These are phyloP conservation scores for Leucoraja erinaceus DNA, from an alignment of 2,113 vertebrate genomes.

Conservation along the genomic window DNA sequence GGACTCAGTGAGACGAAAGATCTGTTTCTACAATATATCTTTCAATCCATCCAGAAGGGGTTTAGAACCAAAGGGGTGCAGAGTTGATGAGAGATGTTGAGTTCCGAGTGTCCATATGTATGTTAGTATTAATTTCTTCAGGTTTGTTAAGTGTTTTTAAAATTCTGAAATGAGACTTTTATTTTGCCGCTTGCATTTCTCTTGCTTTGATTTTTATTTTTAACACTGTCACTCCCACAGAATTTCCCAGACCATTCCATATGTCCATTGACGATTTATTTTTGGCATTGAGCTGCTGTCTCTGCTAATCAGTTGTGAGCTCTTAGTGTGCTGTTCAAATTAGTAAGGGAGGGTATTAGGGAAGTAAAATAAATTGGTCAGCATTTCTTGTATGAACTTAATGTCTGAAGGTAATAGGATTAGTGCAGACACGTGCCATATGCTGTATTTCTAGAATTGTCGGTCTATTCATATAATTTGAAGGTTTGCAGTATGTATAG, in stretches of 20 bases:
- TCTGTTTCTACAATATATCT: too few species aligned
- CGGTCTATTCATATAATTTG: not conserved
- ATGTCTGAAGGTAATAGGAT: not conserved
- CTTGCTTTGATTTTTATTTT: not conserved
- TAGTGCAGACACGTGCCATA: not conserved
- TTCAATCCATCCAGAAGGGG: not conserved
- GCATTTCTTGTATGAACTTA: not conserved
- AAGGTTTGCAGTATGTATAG: not conserved
- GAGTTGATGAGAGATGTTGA: not conserved
- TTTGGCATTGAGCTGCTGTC: constrained; percentile 22
- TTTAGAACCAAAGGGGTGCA: not conserved
- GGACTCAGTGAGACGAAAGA: too few species aligned
- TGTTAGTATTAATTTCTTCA: not conserved
- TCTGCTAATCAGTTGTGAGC: not conserved
- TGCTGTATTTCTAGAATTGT: not conserved
- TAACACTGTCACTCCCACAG: not conserved
- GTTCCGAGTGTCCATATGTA: not conserved
- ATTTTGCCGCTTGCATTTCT: not conserved
- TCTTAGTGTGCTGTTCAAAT: not conserved
- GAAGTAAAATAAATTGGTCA: not conserved
- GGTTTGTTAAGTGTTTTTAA: not conserved
- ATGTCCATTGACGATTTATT: not conserved
- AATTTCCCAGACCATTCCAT: not conserved
- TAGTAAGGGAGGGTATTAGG: not conserved
- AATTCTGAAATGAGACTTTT: not conserved